phyloP scores from a whole-genome alignment of 2,797 vertebrate genomes.

The Threskiornis aethiopicus region DNA sequence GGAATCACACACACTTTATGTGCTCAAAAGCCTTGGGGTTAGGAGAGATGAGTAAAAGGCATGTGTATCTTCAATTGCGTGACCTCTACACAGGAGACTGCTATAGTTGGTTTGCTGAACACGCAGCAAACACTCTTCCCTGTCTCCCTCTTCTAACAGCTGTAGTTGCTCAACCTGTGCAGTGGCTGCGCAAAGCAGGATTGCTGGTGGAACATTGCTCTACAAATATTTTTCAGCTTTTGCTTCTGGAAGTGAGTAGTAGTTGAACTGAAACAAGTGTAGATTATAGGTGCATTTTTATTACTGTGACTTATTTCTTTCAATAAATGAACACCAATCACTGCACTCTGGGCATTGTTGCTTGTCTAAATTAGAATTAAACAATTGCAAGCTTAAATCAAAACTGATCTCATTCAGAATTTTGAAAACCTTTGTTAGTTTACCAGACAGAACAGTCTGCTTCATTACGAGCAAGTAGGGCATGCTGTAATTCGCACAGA shows the following conservation, averaged over 20 bases:
- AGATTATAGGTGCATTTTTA: neutral
- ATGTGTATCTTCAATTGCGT: neutral
- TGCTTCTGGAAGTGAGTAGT: neutral
- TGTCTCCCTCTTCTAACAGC: rapidly evolving
- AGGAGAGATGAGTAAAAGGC: neutral
- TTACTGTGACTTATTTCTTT: neutral
- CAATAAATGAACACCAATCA: neutral
- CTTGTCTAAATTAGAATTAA: neutral
- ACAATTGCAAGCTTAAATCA: neutral
- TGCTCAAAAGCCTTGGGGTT: neutral
- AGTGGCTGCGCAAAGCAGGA: neutral
- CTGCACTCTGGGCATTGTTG: neutral
- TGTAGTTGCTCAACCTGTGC: neutral
- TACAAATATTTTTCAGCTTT: neutral
- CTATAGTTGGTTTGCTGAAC: neutral
- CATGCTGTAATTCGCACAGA: neutral
- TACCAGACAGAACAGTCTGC: neutral
- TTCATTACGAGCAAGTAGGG: neutral
- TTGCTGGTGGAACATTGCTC: neutral
- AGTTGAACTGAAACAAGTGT: neutral
- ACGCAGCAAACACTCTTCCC: rapidly evolving
- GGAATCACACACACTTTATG: neutral
- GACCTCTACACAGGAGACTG: neutral
- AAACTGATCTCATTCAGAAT: neutral
- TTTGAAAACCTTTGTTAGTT: neutral